A percentile compares a stretch with the other conserved stretches of the same genome.
Conservation (phyloP, 64 coral and sea anemone species). For the Pachyseris speciosa region DNA sequence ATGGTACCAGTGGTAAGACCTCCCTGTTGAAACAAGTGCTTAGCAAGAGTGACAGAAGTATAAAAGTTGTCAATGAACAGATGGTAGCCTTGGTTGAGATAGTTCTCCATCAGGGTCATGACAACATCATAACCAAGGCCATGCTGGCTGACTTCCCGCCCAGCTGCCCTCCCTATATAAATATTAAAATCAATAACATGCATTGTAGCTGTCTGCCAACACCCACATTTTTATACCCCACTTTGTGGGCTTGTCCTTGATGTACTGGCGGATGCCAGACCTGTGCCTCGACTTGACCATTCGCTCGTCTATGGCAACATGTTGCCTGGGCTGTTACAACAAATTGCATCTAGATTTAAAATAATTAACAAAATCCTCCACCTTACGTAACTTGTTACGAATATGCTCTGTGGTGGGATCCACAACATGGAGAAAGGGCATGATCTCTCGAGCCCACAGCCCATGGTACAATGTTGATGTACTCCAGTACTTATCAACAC, state of each 20-base stretch:
- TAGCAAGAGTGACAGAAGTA: constrained; percentile 35
- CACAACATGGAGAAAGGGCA: constrained; percentile 68
- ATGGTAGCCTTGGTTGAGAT: constrained; percentile 52
- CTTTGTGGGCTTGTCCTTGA: constrained; percentile 66
- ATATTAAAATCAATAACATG: constrained; percentile 6
- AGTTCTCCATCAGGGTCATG: constrained; percentile 8
- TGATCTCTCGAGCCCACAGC: constrained; percentile 61
- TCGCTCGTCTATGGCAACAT: constrained; percentile 74
- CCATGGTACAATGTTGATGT: constrained; percentile 65
- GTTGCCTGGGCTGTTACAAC: constrained; percentile 65
- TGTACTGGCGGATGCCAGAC: constrained; percentile 64
- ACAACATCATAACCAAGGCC: constrained; percentile 51
- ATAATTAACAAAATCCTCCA: constrained; percentile 43
- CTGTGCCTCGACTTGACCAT: constrained; percentile 69
- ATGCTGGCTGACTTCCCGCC: constrained; percentile 28
- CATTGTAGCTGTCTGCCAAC: constrained; percentile 53
- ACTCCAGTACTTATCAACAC: constrained; percentile 54
- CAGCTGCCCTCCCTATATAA: background rate
- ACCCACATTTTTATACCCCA: constrained; percentile 67
- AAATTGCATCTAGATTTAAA: constrained; percentile 46
- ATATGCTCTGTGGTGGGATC: constrained; percentile 33
- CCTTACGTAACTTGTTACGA: constrained; percentile 48
- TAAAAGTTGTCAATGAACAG: constrained; percentile 57
- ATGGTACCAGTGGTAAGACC: too few species aligned
- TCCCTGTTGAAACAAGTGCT: constrained; percentile 8